Conservation (phyloP, 2,888 invertebrate species). For the Drosophila histrio region DNA sequence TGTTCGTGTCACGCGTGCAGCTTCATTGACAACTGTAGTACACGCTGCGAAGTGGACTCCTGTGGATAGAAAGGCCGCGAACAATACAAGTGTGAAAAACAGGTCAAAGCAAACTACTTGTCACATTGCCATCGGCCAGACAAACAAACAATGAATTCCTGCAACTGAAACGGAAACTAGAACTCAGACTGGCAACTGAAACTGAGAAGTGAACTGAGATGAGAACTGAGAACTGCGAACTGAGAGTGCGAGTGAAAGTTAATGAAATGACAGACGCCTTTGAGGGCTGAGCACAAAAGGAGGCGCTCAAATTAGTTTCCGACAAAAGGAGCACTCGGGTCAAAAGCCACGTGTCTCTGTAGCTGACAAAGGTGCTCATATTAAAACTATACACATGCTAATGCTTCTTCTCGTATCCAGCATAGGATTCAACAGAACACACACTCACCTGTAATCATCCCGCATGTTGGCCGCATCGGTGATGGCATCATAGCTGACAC, state of each 20-base stretch:
- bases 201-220: background rate
- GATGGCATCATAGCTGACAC: slow-evolving; percentile 85
- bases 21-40: background rate
- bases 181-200: background rate
- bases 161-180: slow-evolving; percentile 16
- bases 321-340: slow-evolving; percentile 43
- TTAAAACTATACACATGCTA: slow-evolving; percentile 18
- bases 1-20: background rate
- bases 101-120: slow-evolving; percentile 34
- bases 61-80: slow-evolving; percentile 6
- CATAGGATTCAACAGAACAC: background rate
- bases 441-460: slow-evolving; percentile 81
- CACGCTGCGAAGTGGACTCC: background rate
- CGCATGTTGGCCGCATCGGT: slow-evolving; percentile 72
- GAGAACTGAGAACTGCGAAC: background rate
- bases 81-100: slow-evolving; percentile 16
- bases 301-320: slow-evolving; percentile 56
- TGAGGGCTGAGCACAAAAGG: slow-evolving; percentile 5
- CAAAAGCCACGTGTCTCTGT: slow-evolving; percentile 19
- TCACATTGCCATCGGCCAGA: slow-evolving; percentile 36
- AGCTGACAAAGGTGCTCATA: slow-evolving; percentile 38
- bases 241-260: slow-evolving; percentile 41
- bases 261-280: slow-evolving; percentile 62
- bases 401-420: background rate
- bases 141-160: slow-evolving; percentile 26